Base-by-base conservation (phyloP, 1,140 invertebrate genomes). In the Dolichoris vasculosae region DNA sequence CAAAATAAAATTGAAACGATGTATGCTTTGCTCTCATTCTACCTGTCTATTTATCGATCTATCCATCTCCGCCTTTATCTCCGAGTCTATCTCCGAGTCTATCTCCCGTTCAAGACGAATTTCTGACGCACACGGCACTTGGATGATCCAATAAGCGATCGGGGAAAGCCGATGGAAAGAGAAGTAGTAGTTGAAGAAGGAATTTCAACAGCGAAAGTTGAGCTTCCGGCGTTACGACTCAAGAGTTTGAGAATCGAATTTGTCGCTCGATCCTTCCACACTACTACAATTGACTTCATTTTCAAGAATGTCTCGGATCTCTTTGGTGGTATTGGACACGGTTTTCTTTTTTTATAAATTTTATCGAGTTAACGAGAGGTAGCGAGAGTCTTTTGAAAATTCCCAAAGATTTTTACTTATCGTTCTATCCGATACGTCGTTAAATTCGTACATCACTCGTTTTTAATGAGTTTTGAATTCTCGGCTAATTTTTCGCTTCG, bases 171-270 rank as follows among this genome's bases (percentile, higher is more conserved):
- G 73, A 75, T 8, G 71, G 35, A 59, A 59, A 43, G 55, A 64
- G 48, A 85, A 46, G 43, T 13, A 46, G 6, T 13, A 46, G 43
- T 46, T 46, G 43, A 46, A 46, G 43, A 46, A 46, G 43, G 43
- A 46, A 46, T 46, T 46, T 13, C 6, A 46, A 46, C 43, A 46
- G 13, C 43, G 13, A 46, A 46, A 7, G 43, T 46, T 13, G 43
- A 46, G 40, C 55, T 46, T 78, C 55, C 71, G 43, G 67, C 67
- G 35, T n/a, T 35, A 40, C 73, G 55, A 17, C 26, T 63, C 55
- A 17, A 63, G 15, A 67, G 30, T 78, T 17, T 55, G 55, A 48
- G 76, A 87, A 89, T 88, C 81, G 85, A 77, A 76, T 75, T 86
- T 82, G 46, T 48, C 83, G 85, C 13, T 67, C 38, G 55, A 63